Evolutionary conservation across 2,888 invertebrate species (phyloP), one percentile per base, ranked within the genome.

Genomic region (Conops quadrifasciatus): DNA sequence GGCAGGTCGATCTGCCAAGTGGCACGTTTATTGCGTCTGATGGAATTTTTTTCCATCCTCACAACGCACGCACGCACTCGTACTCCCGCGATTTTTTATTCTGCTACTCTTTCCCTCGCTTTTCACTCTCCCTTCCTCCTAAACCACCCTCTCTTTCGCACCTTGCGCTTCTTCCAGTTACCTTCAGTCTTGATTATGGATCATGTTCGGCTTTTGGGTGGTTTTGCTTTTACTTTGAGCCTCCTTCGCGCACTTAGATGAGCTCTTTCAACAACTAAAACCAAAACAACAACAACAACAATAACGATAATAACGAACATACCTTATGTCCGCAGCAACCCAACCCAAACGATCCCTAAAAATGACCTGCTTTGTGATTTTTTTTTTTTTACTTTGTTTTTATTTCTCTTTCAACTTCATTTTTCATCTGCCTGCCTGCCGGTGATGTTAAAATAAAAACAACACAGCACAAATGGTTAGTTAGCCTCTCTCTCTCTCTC

Each of bases 341-440:
- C 63, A 63, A 63, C 63, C 58, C 28, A 36, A 63, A 63, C 63
- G n/a, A 47, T 47, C 63, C 24, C 63, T 21, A 24, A 63, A 63
- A 63, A 21, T 63, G 63, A 63, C 63, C 63, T 63, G 63, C 47
- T 63, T 63, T 62, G 19, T 45, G 21, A 21, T 21, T 21, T n/a
- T 19, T 62, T 30, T 62, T 43, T 7, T 58, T 28, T 21, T 65
- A 49, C 49, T 47, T 63, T 43, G 19, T n/a, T 63, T 43, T 56
- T 67, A 56, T 45, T 58, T 56, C 36, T 67, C 67, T 43, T 19
- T 67, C 26, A 16, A 51, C 13, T 66, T 36, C 53, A n/a, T 28
- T 26, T 19, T 49, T 56, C 67, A 67, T 67, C 28, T 30, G 66
- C 53, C 49, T 49, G 64, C 11, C 51, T 53, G 51, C 21, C 47